phyloP scores from a whole-genome alignment of 2,113 vertebrate genomes.

The Podarcis cretensis region DNA sequence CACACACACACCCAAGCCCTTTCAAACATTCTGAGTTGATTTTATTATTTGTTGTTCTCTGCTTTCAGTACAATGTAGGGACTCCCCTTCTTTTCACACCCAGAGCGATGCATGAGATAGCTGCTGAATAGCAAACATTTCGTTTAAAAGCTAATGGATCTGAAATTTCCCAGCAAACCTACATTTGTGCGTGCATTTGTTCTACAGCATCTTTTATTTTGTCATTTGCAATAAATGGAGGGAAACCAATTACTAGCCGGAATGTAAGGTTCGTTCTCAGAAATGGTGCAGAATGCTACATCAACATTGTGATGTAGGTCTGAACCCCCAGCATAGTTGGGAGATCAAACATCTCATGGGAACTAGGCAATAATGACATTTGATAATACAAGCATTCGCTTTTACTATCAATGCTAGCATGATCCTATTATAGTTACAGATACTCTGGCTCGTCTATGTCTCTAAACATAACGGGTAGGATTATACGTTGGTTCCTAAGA shows the following conservation, averaged over 20 bases:
- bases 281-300: neutral
- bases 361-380: neutral
- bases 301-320: neutral
- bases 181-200: neutral
- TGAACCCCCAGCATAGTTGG: neutral
- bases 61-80: neutral
- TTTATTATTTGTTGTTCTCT: neutral
- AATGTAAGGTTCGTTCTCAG: neutral
- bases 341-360: neutral
- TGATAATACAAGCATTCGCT: neutral
- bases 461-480: no score
- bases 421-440: neutral
- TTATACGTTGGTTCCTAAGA: no score
- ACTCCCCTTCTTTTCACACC: neutral
- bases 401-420: accelerated
- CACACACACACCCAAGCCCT: no score
- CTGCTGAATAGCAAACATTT: neutral
- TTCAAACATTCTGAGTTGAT: neutral
- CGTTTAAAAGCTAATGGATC: neutral
- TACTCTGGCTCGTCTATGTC: neutral
- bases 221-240: conserved; percentile 17
- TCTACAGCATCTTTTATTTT: conserved; percentile 22
- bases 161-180: neutral
- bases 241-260: conserved; percentile 9
- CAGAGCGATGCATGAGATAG: neutral